Conservation (phyloP, 1,140 invertebrate species). For the Drosophila bifasciata region DNA sequence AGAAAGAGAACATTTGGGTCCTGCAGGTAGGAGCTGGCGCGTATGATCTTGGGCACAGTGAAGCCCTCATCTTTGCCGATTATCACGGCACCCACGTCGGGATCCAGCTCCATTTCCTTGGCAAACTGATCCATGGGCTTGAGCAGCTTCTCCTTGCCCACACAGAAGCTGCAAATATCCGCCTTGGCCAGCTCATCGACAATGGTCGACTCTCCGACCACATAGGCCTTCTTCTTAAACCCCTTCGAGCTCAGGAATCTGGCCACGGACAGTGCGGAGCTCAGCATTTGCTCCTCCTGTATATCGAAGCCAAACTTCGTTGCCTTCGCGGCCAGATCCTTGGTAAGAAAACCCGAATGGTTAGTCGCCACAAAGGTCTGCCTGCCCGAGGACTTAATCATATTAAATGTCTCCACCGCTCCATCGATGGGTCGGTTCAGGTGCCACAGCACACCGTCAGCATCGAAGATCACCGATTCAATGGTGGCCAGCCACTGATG, state of each 20-base stretch:
- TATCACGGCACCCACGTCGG: slow-evolving; percentile 56
- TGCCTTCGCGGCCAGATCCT: slow-evolving; percentile 33
- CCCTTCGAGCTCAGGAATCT: slow-evolving; percentile 39
- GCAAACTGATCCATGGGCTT: slow-evolving; percentile 27
- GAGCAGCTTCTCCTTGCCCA: not conserved
- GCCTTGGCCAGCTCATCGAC: slow-evolving; percentile 24
- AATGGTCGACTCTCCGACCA: slow-evolving; percentile 54
- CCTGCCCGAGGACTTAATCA: slow-evolving; percentile 13
- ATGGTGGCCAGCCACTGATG: slow-evolving; percentile 47
- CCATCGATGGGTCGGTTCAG: slow-evolving; percentile 28
- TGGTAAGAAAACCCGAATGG: slow-evolving; percentile 10
- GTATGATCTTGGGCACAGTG: slow-evolving; percentile 39
- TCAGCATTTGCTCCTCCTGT: slow-evolving; percentile 6
- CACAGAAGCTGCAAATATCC: slow-evolving; percentile 8
- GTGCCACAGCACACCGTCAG: slow-evolving; percentile 64
- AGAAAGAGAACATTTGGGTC: slow-evolving; percentile 44
- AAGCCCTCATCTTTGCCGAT: slow-evolving; percentile 57
- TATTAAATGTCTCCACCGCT: slow-evolving; percentile 47
- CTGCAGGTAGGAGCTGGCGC: slow-evolving; percentile 36
- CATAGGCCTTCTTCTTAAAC: slow-evolving; percentile 48
- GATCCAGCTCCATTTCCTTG: slow-evolving; percentile 36
- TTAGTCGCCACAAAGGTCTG: slow-evolving; percentile 43
- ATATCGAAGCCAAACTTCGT: slow-evolving; percentile 17
- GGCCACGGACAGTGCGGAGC: slow-evolving; percentile 28
- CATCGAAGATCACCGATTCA: slow-evolving; percentile 60